Conservation (phyloP, 1,140 invertebrate species). For the Drosophila neocordata region DNA sequence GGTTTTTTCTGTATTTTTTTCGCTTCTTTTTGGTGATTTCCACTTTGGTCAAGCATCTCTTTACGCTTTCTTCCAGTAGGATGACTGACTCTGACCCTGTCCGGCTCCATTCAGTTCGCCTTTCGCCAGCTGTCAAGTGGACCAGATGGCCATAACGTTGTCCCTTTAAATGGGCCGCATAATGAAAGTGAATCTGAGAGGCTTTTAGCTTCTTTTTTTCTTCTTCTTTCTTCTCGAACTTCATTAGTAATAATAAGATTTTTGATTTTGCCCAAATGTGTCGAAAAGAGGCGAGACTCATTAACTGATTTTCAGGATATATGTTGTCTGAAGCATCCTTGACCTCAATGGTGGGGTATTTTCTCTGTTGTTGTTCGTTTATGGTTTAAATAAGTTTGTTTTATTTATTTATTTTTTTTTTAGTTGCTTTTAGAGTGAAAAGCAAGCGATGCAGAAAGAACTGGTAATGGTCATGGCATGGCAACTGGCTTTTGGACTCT, state of each 20-base stretch:
- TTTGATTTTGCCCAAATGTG: conserved; percentile 43
- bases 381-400: conserved; percentile 40
- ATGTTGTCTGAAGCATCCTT: conserved; percentile 57
- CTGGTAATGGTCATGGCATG: conserved; percentile 75
- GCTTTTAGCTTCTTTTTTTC: conserved; percentile 2
- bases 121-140: conserved; percentile 76
- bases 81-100: conserved; percentile 9
- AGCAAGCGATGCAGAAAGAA: conserved; percentile 37
- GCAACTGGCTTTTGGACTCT: conserved; percentile 58
- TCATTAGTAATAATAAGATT: conserved; percentile 72
- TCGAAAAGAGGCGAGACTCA: conserved; percentile 49
- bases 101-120: conserved; percentile 22
- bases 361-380: conserved; percentile 20
- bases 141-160: conserved; percentile 23
- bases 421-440: conserved; percentile 46
- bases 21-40: neutral
- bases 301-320: conserved; percentile 53
- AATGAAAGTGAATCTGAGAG: conserved; percentile 74
- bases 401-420: neutral
- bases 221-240: conserved; percentile 36
- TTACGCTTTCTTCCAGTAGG: conserved; percentile 37
- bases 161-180: conserved; percentile 63
- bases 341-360: conserved; percentile 56
- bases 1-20: neutral
- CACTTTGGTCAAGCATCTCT: conserved; percentile 1